Evolutionary conservation across 2,113 vertebrate species (phyloP), one percentile per base, ranked within the genome.

Genomic region (Onychostruthus taczanowskii): DNA sequence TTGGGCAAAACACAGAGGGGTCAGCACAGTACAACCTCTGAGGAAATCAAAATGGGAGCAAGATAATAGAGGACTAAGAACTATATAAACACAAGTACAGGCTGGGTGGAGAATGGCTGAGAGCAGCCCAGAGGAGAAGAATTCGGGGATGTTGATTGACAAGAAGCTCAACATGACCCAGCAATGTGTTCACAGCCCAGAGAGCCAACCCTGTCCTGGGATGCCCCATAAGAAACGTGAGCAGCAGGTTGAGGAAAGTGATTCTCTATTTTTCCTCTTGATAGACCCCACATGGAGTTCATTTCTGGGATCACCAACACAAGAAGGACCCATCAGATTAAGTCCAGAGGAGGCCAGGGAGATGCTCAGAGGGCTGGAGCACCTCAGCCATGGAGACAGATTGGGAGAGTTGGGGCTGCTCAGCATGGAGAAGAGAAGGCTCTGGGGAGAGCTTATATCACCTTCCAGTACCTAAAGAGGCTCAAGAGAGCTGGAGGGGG

Each of bases 181-280:
- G 21, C 10, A 83, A 35, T 23, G 16, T 35, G 26, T 18, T 61
- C 31, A 35, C 21, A 59, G 33, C 27, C 22, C 33, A 44, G 31
- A 50, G 43, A 52, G 15, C 7, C 52, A 69, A 9, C 5, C 26
- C 12, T 31, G 39, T 62, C 30, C 62, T 55, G 41, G 41, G 41
- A 61, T 23, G 26, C 26, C 27, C 26, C 39, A n/a, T 6, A 13
- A 55, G 11, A 55, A 55, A 55, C 0, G 0, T 10, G 20, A 61
- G 16, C n/a, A 47, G 30, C 41, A 69, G 21, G 17, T 4, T 5
- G 5, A 55, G 14, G 21, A 55, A 70, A 16, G 21, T 16, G 15
- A 55, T 83, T 47, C 55, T 69, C n/a, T 19, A 1, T 22, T 69
- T 13, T 15, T 35, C 30, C 47, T 55, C 46, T 16, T 55, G 55